Evolutionary conservation across 1,140 invertebrate species (phyloP), one percentile per base, ranked within the genome.

Genomic region (Euwallacea fornicatus): DNA sequence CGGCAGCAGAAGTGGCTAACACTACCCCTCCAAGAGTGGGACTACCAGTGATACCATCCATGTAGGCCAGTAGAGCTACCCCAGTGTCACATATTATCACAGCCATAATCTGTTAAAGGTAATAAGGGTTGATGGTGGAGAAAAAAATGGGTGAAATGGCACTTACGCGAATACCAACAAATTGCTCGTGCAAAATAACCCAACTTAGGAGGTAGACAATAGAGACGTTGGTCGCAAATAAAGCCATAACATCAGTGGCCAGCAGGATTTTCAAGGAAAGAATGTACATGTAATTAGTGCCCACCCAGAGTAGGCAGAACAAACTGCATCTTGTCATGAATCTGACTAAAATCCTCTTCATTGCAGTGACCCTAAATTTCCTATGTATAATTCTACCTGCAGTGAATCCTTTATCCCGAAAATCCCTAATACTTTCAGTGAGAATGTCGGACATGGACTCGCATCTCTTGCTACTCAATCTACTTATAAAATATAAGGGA

Each of bases 161-260:
- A 87, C 90, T 91, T 83, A 98, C 96, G 84, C 95, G 85, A 11
- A 97, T 91, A 56, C 95, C 95, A 66, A 98, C 95, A 83, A 98
- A 98, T 81, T 98, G 94, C 79, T 98, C 93, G 79, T 98, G 95
- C 50, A 98, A 84, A 76, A 98, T 94, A 60, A 97, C 95, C 96
- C 95, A 98, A 0, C 95, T 97, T 2, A 98, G 85, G 7, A 98
- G 84, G 82, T 98, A 98, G 66, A 96, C 93, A 79, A 94, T 96
- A 7, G 93, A 92, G 6, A 97, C 94, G 75, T 96, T 96, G 15
- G 95, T 96, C 10, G 95, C 93, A 78, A 96, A 97, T 9, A 98
- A 83, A 0, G 94, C 92, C 85, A 97, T 91, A 4, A 95, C 94
- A 79, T 96, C 95, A 0, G 95, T 97, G 0, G 94, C 92, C 64